A percentile compares a stretch with the other conserved stretches of the same genome.
Conservation (phyloP, 2,888 invertebrate genomes). For the Chelonus formosanus region DNA sequence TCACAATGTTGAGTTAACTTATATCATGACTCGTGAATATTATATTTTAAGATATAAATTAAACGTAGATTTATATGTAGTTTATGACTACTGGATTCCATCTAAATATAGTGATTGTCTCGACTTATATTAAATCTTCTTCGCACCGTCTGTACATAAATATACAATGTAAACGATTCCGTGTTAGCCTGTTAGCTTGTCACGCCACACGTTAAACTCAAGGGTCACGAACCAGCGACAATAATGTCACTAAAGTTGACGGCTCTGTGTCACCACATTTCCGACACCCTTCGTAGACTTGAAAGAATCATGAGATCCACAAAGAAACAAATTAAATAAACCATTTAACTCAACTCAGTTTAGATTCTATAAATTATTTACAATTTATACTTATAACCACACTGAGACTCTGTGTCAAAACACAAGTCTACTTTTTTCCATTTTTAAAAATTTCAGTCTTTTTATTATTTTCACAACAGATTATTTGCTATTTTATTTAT, state of each 20-base stretch:
- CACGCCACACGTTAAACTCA: constrained; percentile 14
- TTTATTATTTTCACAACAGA: too few species aligned
- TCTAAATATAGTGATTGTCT: constrained; percentile 57
- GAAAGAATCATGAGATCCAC: constrained; percentile 17
- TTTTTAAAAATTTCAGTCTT: background rate
- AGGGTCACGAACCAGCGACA: constrained; percentile 15
- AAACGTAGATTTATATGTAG: too few species aligned
- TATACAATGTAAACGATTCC: constrained; percentile 8
- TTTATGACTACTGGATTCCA: constrained; percentile 37
- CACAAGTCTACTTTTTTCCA: background rate
- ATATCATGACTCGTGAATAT: too few species aligned
- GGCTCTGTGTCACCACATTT: constrained; percentile 16
- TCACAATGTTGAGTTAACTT: constrained; percentile 7
- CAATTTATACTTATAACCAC: constrained; percentile 7
- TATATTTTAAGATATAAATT: too few species aligned
- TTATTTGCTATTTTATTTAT: too few species aligned
- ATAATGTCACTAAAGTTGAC: constrained; percentile 12
- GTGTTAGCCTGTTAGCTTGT: constrained; percentile 11
- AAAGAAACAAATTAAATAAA: constrained; percentile 16
- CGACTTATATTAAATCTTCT: constrained; percentile 49
- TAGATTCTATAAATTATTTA: constrained; percentile 6
- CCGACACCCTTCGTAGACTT: constrained; percentile 13
- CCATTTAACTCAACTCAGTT: constrained; percentile 6
- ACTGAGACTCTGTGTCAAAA: constrained; percentile 4
- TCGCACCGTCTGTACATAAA: constrained; percentile 47